Base-by-base conservation (phyloP, 2,113 vertebrate species). In the Sinosuthora webbiana region DNA sequence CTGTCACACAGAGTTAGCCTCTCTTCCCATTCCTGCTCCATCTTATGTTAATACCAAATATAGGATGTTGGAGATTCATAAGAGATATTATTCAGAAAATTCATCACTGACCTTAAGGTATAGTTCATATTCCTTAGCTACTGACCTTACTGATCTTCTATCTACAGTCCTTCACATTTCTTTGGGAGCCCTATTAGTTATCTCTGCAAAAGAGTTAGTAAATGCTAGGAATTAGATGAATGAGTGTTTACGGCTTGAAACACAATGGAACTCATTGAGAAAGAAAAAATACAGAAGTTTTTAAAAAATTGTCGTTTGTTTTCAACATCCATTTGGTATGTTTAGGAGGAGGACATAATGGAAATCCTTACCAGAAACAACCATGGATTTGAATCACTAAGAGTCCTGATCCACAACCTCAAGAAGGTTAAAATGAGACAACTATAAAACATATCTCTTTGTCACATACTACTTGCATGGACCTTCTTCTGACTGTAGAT, bases 121-220 rank as follows among this genome's bases (percentile, higher is more conserved):
- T 42, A 12, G 4, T 13, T 56, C 21, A 18, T 55, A 55, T 33
- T 69, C 53, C n/a, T 50, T 21, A 59, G 9, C 13, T 64, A 13
- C 15, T 30, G 64, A 39, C 11, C 5, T 42, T 63, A 19, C 28
- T 62, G 24, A 76, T 67, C 1, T 1, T 11, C 24, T 20, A 3
- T 23, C 20, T 44, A 9, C 50, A 76, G 23, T 63, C 45, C 11
- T 33, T 49, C 35, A 41, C 5, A 56, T 24, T 47, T 52, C 1
- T 2, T 19, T 1, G 1, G 70, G 15, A 86, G 3, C 23, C 6
- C 41, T 83, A 33, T 19, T 65, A 2, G 1, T n/a, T 53, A 30
- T 67, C 49, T 81, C 31, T 89, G 16, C 77, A 35, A 77, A 93
- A 53, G 13, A 3, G 7, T 27, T 52, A 70, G 28, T 4, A 27